Base-by-base conservation (phyloP, 2,888 invertebrate genomes). In the Endotricha flammealis region DNA sequence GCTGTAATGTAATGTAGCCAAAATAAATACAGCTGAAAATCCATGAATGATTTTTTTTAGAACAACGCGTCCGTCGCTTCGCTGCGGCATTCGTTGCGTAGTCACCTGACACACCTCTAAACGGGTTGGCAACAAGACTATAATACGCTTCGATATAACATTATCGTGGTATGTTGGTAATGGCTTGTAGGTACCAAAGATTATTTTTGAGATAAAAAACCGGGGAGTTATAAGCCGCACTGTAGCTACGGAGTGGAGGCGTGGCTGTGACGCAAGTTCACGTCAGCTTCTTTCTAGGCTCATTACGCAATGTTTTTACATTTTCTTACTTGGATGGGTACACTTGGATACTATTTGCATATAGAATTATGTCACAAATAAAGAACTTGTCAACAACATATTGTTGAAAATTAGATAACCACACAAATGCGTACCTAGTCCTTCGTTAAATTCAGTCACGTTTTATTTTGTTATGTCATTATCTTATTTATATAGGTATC, bases 171-270 rank as follows among this genome's bases (percentile, higher is more conserved):
- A n/a, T 20, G 20, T 20, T 20, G 20, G 20, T 20, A 20, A 44
- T 20, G 20, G 16, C 6, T 16, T 3, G 16, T 3, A 42, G 36
- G 40, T 44, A 46, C 34, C 32, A 39, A 37, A 36, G 44, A 48
- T 44, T 44, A 43, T 36, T 41, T 38, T 35, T 41, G 53, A 55
- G 64, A 68, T 64, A 62, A 58, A 31, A 42, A 30, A 12, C 34
- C 40, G 39, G 36, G 39, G 36, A 39, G 46, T 20, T 20, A 39
- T 48, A 50, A 38, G 39, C 34, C 39, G 27, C 41, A 44, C 44
- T 61, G 53, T 69, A 56, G 71, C 60, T 72, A 70, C 70, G 56
- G 73, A 64, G 83, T 70, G 56, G 73, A 64, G 83, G 83, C 75
- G 82, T 73, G 83, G 75, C 64, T 54, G 48, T 79, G 75, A 81